These are phyloP conservation scores for Onychostruthus taczanowskii DNA, from an alignment of 2,113 vertebrate genomes.

Conservation along the genomic window DNA sequence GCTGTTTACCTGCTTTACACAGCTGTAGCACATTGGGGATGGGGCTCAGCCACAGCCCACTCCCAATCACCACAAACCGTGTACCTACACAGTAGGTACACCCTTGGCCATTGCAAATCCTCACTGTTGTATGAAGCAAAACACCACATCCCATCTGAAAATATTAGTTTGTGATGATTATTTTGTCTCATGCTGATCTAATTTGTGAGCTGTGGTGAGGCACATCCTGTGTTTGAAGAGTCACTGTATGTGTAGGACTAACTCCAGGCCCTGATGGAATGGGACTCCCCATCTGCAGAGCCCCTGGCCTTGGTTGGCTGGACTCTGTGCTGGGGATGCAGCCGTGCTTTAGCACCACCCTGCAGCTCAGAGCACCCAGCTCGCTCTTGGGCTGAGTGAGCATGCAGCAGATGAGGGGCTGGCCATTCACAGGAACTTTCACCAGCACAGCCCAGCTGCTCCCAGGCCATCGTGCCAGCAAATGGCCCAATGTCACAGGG, in stretches of 20 bases:
- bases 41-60: background rate
- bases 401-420: background rate
- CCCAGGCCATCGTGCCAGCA: background rate
- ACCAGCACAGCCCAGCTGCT: background rate
- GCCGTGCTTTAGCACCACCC: background rate
- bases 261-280: background rate
- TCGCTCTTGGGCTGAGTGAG: fast-evolving
- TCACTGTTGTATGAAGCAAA: background rate
- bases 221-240: fast-evolving
- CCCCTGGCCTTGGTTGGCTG: background rate
- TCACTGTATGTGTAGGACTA: background rate
- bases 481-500: background rate
- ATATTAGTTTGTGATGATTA: background rate
- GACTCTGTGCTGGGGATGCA: fast-evolving
- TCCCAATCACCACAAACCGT: background rate
- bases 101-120: background rate
- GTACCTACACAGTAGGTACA: background rate
- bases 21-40: background rate
- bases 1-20: background rate
- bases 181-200: background rate
- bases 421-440: background rate
- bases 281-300: background rate
- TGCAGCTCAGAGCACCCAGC: background rate
- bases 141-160: fast-evolving
- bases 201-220: background rate